These are phyloP conservation scores for Druceiella hillmani DNA, from an alignment of 2,888 invertebrate genomes.

Conservation along the genomic window DNA sequence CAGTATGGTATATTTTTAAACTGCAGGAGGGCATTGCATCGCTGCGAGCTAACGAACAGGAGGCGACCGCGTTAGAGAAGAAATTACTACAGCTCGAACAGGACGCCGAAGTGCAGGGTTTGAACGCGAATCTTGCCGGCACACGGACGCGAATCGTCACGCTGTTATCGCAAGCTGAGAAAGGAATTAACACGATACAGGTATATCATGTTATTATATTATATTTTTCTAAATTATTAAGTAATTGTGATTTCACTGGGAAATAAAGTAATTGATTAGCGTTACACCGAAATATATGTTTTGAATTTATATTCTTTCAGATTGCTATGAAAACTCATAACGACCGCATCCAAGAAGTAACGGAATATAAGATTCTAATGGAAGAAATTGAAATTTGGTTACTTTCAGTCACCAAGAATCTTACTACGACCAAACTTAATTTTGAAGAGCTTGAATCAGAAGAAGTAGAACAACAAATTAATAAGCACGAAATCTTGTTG, in stretches of 20 bases:
- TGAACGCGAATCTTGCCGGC: slow-evolving; percentile 51
- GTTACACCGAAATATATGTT: background rate
- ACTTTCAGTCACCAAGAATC: slow-evolving; percentile 33
- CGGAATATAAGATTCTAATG: slow-evolving; percentile 46
- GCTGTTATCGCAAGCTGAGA: slow-evolving; percentile 63
- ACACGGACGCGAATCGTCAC: slow-evolving; percentile 61
- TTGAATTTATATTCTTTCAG: slow-evolving; percentile 31
- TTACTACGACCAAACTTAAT: slow-evolving; percentile 29
- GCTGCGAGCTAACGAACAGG: slow-evolving; percentile 63
- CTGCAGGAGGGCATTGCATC: slow-evolving; percentile 66
- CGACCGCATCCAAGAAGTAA: slow-evolving; percentile 35
- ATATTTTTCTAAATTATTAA: too few species aligned
- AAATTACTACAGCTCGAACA: slow-evolving; percentile 57
- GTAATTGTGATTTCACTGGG: too few species aligned
- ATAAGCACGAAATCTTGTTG: slow-evolving; percentile 30
- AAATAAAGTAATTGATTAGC: background rate
- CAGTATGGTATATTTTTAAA: too few species aligned
- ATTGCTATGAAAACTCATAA: slow-evolving; percentile 42
- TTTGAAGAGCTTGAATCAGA: slow-evolving; percentile 25
- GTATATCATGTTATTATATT: slow-evolving; percentile 33
- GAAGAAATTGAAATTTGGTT: slow-evolving; percentile 54
- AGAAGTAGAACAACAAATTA: slow-evolving; percentile 31
- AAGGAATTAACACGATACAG: slow-evolving; percentile 54
- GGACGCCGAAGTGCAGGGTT: slow-evolving; percentile 57
- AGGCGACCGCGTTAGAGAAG: slow-evolving; percentile 58